Evolutionary conservation across 2,888 invertebrate genomes (phyloP), one percentile per base, ranked within the genome.

Genomic region (Diarsia brunnea): DNA sequence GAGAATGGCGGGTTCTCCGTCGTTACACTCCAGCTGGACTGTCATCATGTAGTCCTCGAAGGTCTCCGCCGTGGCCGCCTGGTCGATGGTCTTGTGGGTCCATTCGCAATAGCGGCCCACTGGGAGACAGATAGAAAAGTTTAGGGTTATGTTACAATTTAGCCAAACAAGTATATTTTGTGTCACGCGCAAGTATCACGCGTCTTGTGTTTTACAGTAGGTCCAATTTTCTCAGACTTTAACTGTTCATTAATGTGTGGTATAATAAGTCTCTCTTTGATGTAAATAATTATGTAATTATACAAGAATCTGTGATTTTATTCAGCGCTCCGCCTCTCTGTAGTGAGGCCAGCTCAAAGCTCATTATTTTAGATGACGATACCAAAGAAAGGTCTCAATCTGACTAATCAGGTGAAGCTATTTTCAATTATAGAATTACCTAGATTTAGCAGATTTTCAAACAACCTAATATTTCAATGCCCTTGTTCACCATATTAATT

Each of bases 101-200:
- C 98, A 99, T 92, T 99, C 98, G 93, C 99, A 99, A 92, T 98
- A 98, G 14, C 98, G 97, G 2, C 99, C 99, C 69, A 97, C 98
- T 98, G 90, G 0, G 69, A 45, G 0, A 38, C n/a, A 51, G 2
- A 45, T 8, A n/a, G 43, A 19, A 0, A 43, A n/a, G 8, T 5
- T 27, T 31, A 31, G 7, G 47, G 8, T 43, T 31, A 19, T 1
- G 8, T 43, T 31, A 19, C 4, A 19, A 16, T 27, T 16, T 16
- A 27, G 16, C 58, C 1, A 0, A 14, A 38, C n/a, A n/a, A 61
- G 14, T n/a, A 43, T 21, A 38, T 63, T 21, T 61, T 7, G 38
- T 5, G n/a, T n/a, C n/a, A n/a, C n/a, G n/a, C n/a, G n/a, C n/a
- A n/a, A n/a, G n/a, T n/a, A n/a, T n/a, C n/a, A n/a, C 31, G 31